phyloP scores from a whole-genome alignment of 2,888 invertebrate species.

The Hirtodrosophila alboralis region DNA sequence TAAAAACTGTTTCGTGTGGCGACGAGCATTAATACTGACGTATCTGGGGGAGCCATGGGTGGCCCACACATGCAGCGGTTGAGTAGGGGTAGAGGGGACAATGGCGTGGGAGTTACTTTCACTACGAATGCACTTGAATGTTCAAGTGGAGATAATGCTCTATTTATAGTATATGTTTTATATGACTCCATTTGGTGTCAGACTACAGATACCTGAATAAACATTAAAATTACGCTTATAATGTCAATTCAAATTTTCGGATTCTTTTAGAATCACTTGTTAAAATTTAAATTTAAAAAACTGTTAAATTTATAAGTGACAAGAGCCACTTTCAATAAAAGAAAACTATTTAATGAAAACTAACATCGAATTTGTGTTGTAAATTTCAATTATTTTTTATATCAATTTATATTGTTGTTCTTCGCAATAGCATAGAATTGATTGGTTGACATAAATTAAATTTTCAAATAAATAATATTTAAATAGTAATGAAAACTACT shows the following conservation, averaged over 20 bases:
- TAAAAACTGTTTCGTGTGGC: slow-evolving; percentile 25
- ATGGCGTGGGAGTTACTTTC: slow-evolving; percentile 48
- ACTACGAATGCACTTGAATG: slow-evolving; percentile 2
- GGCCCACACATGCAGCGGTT: slow-evolving; percentile 48
- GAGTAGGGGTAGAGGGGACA: slow-evolving; percentile 10
- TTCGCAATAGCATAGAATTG: too few relatives aligned
- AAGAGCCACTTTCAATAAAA: too few relatives aligned
- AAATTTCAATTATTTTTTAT: too few relatives aligned
- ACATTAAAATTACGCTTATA: slow-evolving; percentile 19
- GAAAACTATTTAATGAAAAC: too few relatives aligned
- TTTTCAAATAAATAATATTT: too few relatives aligned
- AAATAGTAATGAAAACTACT: too few relatives aligned
- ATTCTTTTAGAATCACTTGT: too few relatives aligned
- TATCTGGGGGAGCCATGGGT: slow-evolving; percentile 58
- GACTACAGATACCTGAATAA: slow-evolving; percentile 35
- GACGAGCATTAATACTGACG: slow-evolving; percentile 59
- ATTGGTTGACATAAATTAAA: too few relatives aligned
- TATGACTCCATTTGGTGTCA: slow-evolving; percentile 4
- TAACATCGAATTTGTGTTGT: too few relatives aligned
- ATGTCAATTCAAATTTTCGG: slow-evolving; percentile 24
- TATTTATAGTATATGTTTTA: slow-evolving; percentile 30
- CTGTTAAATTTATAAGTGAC: too few relatives aligned
- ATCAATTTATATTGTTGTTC: too few relatives aligned
- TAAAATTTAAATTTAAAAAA: too few relatives aligned
- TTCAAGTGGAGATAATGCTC: slow-evolving; percentile 10